Base-by-base conservation (phyloP, 1,140 invertebrate genomes). In the Oppia nitens region DNA sequence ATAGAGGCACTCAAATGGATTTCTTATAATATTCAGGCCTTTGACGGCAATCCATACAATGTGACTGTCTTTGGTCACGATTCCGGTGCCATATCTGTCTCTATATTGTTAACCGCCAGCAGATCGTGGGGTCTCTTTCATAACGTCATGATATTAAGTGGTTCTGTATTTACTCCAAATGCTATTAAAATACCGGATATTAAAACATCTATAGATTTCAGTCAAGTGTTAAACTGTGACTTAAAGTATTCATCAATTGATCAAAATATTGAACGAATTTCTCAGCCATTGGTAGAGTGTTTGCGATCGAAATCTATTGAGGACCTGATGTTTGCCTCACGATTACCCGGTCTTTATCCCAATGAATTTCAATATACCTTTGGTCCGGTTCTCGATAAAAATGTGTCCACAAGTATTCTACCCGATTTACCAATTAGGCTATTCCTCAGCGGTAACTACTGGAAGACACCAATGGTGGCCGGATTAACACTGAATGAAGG, bases 61-160 rank as follows among this genome's bases (percentile, higher is more conserved):
- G 87, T 96, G 20, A 94, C 92, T 0, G 72, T 97, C 0, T 80
- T 95, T 67, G 93, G 93, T 0, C 91, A 96, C 66, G 91, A 90
- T 0, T 88, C 88, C 6, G 92, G 92, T 0, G 92, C 90, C 0
- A 87, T 90, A 11, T 88, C 90, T 68, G 87, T 94, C 14, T 89
- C 94, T 71, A 87, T 94, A 67, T 77, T 96, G 59, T 83, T 93
- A 71, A 84, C 89, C 21, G 93, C 89, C 25, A 82, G 86, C 17
- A 86, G 59, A 24, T 57, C 88, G 6, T 85, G 91, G 74, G 53
- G 53, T 23, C 27, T 54, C 9, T 25, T 54, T 25, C 20, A 54
- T 54, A 54, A 54, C 12, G 62, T 54, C 2, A 63, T 63, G 21
- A 56, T 56, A 1, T 54, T 60, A 12, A 57, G 62, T 14, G 62